Conservation (phyloP, 2,113 vertebrate genomes). For the Onychorhynchus coronatus region DNA sequence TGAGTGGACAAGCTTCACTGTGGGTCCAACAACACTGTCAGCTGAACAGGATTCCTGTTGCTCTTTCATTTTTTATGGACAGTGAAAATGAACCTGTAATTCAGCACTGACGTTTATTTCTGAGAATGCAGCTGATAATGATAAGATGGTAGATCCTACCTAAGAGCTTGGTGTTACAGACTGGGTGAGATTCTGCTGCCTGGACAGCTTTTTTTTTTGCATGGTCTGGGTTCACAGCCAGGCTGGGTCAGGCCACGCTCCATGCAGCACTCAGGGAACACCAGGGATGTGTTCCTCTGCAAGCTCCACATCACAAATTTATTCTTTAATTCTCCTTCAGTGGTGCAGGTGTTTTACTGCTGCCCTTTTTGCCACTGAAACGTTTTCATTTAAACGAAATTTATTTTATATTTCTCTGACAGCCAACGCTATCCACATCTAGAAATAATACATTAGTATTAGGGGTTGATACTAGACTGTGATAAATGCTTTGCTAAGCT, state of each 20-base stretch:
- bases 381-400: background rate
- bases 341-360: background rate
- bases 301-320: background rate
- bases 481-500: background rate
- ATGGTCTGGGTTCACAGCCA: background rate
- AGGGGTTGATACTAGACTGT: background rate
- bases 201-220: background rate
- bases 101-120: background rate
- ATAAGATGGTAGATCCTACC: background rate
- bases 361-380: background rate
- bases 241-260: background rate
- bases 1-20: background rate
- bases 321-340: background rate
- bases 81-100: background rate
- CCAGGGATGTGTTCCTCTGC: background rate
- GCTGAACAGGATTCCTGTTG: background rate
- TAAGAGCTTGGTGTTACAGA: background rate
- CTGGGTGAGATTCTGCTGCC: background rate
- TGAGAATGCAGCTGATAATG: background rate
- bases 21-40: background rate
- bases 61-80: background rate
- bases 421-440: background rate
- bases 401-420: background rate
- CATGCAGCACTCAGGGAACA: background rate
- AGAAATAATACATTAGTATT: background rate